Evolutionary conservation across 2,797 vertebrate species (phyloP).

Genomic region (Anniella stebbinsi): DNA sequence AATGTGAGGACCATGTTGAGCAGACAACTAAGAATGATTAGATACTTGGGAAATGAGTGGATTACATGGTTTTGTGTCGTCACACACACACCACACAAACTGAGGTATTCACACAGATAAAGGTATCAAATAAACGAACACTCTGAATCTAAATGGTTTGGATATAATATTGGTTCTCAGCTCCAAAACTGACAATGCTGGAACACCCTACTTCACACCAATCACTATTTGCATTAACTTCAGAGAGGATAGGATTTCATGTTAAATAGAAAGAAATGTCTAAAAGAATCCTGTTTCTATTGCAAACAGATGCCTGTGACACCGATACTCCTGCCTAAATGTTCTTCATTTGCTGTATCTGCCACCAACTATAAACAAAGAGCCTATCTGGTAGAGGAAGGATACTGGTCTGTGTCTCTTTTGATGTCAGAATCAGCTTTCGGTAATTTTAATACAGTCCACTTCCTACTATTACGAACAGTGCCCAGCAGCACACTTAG

Average conservation of each 20-base stretch:
- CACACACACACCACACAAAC: too few relatives aligned
- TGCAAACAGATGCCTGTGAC: neutral
- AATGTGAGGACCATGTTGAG: neutral
- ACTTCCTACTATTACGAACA: neutral
- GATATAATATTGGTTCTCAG: neutral
- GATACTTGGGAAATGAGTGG: neutral
- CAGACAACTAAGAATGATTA: neutral
- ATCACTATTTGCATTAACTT: neutral
- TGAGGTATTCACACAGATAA: neutral
- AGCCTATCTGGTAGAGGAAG: neutral
- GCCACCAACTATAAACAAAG: neutral
- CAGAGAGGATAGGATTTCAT: neutral
- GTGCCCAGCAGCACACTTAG: neutral
- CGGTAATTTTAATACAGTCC: neutral
- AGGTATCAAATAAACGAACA: neutral
- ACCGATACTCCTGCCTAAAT: neutral
- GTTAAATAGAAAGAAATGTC: neutral
- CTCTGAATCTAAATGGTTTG: neutral
- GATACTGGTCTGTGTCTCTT: neutral
- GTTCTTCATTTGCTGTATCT: neutral
- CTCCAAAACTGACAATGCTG: neutral
- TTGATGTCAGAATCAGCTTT: neutral
- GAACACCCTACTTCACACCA: neutral
- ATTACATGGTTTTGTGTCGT: neutral
- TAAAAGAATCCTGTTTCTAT: neutral